Evolutionary conservation across 1,140 invertebrate genomes (phyloP), one percentile per base, ranked within the genome.

Genomic region (Papilio helenus): DNA sequence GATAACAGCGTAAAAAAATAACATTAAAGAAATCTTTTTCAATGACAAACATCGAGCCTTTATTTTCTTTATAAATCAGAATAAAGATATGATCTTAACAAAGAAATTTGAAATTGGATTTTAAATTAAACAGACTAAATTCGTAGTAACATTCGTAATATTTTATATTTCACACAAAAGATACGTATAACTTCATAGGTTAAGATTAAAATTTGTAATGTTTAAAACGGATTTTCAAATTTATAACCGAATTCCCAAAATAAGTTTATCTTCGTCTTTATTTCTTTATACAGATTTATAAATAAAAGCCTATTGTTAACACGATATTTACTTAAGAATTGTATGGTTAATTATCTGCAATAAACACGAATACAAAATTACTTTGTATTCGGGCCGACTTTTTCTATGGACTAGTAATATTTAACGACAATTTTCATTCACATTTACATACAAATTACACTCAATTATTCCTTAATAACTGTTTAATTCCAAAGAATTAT

Each of bases 1-100:
- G 72, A 74, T 74, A 74, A 74, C 72, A 74, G 72, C 72, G 51
- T 74, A 74, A 44, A 74, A 74, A 74, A 74, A 74, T 44, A 74
- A 74, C 72, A 26, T 44, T 44, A 42, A 49, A 74, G 42, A 74
- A 74, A 26, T 10, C 72, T 44, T 26, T 74, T 5, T 26, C 72
- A 74, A 8, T 46, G 42, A 74, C 39, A 74, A 46, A 74, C 23
- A 49, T 49, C 20, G 1, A 0, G 16, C 20, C 12, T 49, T 49
- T n/a, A n/a, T n/a, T 74, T 74, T 8, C 2, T 23, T 74, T 26
- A 20, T 18, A 44, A 74, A 46, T 74, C 39, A 8, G 14, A 5
- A 23, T 26, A n/a, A 23, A 73, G 72, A 72, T 72, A 72, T 72
- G 14, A 74, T 74, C 72, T 51, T 14, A 2, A 44, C 10, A 14